phyloP scores from a whole-genome alignment of 2,888 invertebrate species.

The Caenorhabditis sp. region DNA sequence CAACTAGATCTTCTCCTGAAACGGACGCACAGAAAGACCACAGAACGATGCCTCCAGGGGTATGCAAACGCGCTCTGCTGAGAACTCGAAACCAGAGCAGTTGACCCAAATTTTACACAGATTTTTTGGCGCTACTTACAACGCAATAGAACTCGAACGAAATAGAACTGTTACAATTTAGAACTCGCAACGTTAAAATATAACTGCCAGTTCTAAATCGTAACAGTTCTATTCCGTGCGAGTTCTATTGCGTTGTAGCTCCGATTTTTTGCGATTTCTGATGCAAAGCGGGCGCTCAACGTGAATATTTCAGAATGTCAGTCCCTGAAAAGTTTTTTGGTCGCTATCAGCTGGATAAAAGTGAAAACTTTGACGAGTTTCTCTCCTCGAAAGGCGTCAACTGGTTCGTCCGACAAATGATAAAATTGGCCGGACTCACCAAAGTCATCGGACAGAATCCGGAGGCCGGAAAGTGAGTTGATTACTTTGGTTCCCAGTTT shows the following conservation, averaged over 20 bases:
- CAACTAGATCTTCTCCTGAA: not conserved
- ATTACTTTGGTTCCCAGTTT: no score
- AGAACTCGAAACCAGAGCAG: slow-evolving; percentile 1
- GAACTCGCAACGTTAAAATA: no score
- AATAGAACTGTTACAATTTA: no score
- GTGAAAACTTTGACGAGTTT: slow-evolving; percentile 78
- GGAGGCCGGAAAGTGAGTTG: slow-evolving; percentile 53
- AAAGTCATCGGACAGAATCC: slow-evolving; percentile 67
- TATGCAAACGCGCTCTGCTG: slow-evolving; percentile 26
- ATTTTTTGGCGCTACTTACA: no score
- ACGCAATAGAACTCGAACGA: no score
- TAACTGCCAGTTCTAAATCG: no score
- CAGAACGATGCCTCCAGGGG: not conserved
- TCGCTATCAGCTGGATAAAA: slow-evolving; percentile 72
- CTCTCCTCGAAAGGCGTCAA: slow-evolving; percentile 73
- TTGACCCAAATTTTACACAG: no score
- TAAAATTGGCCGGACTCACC: slow-evolving; percentile 73
- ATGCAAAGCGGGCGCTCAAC: not conserved
- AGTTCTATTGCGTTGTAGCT: no score
- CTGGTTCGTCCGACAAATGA: slow-evolving; percentile 72
- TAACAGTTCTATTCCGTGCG: no score
- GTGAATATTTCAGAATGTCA: slow-evolving; percentile 21
- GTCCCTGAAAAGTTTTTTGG: slow-evolving; percentile 76
- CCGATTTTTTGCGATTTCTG: not conserved
- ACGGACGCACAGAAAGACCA: no score